These are phyloP conservation scores for Lycaon pictus DNA, from an alignment of 2,113 vertebrate genomes.

Conservation along the genomic window DNA sequence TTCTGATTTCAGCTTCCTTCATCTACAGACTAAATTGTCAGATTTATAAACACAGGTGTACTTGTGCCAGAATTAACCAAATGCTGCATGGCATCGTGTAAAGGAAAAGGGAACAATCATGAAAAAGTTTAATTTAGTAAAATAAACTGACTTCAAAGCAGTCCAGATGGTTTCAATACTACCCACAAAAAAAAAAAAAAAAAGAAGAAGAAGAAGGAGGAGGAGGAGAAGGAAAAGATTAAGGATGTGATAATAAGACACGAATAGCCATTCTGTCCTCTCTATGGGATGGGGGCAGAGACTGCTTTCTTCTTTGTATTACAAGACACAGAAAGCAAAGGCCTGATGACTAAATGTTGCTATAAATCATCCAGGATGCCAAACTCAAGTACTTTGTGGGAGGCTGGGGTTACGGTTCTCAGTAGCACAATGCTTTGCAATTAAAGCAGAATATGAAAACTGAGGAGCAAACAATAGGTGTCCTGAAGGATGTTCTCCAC, in stretches of 20 bases:
- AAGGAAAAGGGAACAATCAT: conserved; percentile 64
- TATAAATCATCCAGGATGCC: conserved; percentile 17
- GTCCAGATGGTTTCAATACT: conserved; percentile 79
- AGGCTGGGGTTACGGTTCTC: conserved; percentile 44
- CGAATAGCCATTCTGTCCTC: conserved; percentile 56
- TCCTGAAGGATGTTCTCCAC: neutral
- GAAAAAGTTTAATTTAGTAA: conserved; percentile 71
- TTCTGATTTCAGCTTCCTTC: conserved; percentile 59
- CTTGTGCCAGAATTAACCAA: conserved; percentile 61
- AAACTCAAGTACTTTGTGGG: neutral
- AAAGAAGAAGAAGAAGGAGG: neutral
- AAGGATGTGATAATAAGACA: conserved; percentile 71
- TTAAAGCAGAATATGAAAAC: neutral
- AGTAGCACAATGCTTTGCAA: neutral
- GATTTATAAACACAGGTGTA: conserved; percentile 69
- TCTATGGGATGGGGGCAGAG: conserved; percentile 45
- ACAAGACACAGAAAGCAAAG: conserved; percentile 64
- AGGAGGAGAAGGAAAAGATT: conserved; percentile 43
- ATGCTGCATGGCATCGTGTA: neutral
- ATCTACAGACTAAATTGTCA: conserved; percentile 54
- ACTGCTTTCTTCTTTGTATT: conserved; percentile 72
- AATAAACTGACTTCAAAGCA: conserved; percentile 81
- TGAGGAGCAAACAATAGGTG: neutral
- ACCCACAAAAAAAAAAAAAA: conserved; percentile 53
- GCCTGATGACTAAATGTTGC: conserved; percentile 35